Conservation (phyloP, 2,113 vertebrate genomes). For the Alethe castanea region DNA sequence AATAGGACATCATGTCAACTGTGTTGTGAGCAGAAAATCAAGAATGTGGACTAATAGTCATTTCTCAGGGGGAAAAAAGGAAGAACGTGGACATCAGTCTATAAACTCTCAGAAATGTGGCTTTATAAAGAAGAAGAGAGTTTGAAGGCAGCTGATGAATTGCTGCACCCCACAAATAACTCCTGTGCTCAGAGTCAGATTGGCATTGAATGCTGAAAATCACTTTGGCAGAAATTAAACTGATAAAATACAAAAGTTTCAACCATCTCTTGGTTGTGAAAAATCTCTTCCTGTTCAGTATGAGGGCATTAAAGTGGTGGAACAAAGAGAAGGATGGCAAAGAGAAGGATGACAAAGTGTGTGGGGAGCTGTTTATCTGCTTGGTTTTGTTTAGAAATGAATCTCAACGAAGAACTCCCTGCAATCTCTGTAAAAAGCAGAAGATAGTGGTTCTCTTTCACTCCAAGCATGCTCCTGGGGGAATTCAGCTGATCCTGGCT, state of each 20-base stretch:
- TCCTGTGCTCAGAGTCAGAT: neutral
- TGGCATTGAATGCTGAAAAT: neutral
- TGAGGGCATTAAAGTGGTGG: neutral
- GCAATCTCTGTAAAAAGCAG: neutral
- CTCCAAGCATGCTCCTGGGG: neutral
- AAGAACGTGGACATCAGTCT: neutral
- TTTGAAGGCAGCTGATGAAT: neutral
- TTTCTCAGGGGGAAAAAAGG: neutral
- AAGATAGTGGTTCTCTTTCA: neutral
- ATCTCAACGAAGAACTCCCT: neutral
- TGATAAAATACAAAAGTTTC: neutral
- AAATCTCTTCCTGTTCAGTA: neutral
- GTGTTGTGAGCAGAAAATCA: neutral
- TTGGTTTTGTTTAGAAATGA: neutral
- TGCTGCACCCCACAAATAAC: neutral
- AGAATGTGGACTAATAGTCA: neutral
- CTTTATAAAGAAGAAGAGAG: neutral
- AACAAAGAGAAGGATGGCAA: neutral
- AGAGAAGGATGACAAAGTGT: neutral
- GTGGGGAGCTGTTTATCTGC: neutral
- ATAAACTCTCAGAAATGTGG: neutral
- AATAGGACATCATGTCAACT: rapidly evolving
- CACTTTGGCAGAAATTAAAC: neutral
- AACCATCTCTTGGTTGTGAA: neutral
- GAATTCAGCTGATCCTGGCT: neutral